Evolutionary conservation across 2,113 vertebrate species (phyloP).

Genomic region (Xiphophorus hellerii): DNA sequence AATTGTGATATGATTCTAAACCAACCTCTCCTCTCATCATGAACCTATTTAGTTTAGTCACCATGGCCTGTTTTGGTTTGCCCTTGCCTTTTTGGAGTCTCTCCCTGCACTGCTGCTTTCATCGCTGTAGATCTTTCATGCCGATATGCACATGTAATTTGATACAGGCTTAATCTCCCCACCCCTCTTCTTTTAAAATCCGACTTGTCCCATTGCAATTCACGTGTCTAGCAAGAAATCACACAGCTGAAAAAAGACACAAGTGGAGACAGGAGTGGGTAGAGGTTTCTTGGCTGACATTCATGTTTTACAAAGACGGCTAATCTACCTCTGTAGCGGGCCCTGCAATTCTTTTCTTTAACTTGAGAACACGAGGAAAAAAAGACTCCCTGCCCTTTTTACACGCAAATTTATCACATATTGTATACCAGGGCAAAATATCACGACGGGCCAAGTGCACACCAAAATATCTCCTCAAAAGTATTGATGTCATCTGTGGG

Average conservation of each 20-base stretch:
- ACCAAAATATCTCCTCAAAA: too few relatives aligned
- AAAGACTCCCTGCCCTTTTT: slow-evolving; percentile 20
- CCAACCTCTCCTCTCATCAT: background rate
- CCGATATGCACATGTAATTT: slow-evolving; percentile 55
- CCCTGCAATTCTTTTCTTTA: slow-evolving; percentile 18
- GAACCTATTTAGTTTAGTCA: slow-evolving; percentile 26
- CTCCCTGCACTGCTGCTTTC: slow-evolving; percentile 25
- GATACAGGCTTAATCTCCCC: slow-evolving; percentile 35
- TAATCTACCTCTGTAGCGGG: slow-evolving; percentile 34
- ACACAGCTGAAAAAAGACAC: slow-evolving; percentile 63
- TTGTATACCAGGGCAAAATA: slow-evolving; percentile 24
- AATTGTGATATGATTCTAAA: slow-evolving; percentile 19
- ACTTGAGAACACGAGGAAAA: slow-evolving; percentile 33
- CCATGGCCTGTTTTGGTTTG: slow-evolving; percentile 11
- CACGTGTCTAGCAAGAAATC: slow-evolving; percentile 64
- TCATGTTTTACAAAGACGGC: slow-evolving; percentile 29
- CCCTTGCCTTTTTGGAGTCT: slow-evolving; percentile 13
- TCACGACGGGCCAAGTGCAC: background rate
- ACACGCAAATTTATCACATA: slow-evolving; percentile 4
- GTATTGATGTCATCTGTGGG: too few relatives aligned
- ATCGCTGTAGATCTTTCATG: slow-evolving; percentile 52
- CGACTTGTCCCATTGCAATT: slow-evolving; percentile 31
- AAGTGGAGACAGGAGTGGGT: slow-evolving; percentile 26
- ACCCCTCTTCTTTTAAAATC: slow-evolving; percentile 21
- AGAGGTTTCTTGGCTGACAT: slow-evolving; percentile 47